Evolutionary conservation across 2,888 invertebrate genomes (phyloP).

Genomic region (Morpho helenor): DNA sequence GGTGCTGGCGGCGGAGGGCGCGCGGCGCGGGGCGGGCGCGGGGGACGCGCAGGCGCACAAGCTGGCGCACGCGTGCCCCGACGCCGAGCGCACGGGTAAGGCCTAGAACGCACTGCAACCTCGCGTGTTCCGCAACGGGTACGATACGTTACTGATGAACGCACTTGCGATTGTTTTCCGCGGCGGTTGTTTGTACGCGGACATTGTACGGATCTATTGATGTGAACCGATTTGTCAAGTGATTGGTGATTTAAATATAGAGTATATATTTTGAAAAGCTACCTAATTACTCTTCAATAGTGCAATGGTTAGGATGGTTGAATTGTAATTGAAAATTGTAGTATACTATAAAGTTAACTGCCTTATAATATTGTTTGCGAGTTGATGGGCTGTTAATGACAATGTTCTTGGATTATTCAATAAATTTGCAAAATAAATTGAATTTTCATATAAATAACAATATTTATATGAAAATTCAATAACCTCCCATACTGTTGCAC

Average conservation of each 20-base stretch:
- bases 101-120: constrained; percentile 15
- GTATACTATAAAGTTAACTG: no score
- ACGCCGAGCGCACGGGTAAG: constrained; percentile 81
- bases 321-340: neutral
- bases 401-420: neutral
- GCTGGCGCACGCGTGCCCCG: constrained; percentile 62
- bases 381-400: neutral
- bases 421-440: neutral
- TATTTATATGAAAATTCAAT: no score
- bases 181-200: neutral
- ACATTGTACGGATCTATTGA: neutral
- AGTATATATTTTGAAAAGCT: neutral
- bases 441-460: no score
- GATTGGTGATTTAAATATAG: no score
- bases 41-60: constrained; percentile 76
- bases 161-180: constrained; percentile 18
- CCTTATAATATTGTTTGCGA: no score
- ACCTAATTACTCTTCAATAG: neutral
- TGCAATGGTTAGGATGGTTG: neutral
- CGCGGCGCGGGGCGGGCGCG: constrained; percentile 55
- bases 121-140: constrained; percentile 1
- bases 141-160: constrained; percentile 6
- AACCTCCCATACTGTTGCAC: no score
- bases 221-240: no score
- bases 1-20: constrained; percentile 62